Percentiles rank a stretch among this genome's conserved stretches.
phyloP scores from a whole-genome alignment of 2,797 vertebrate genomes.

The Poliocrania exsul region DNA sequence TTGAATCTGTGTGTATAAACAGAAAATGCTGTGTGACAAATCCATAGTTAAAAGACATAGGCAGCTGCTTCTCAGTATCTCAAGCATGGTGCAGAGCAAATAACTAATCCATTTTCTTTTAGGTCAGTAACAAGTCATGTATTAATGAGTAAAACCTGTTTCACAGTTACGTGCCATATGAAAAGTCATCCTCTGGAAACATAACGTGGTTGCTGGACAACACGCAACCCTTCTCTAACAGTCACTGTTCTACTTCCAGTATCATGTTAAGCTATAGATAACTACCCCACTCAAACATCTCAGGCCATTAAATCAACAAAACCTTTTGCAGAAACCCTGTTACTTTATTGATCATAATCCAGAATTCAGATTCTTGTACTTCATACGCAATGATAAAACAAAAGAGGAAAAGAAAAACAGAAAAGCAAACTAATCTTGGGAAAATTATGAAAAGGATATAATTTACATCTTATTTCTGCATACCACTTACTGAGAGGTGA shows the following conservation, averaged over 20 bases:
- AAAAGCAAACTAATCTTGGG: background rate
- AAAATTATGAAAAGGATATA: background rate
- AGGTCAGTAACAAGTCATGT: conserved; percentile 44
- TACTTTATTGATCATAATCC: background rate
- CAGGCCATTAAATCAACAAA: conserved; percentile 56
- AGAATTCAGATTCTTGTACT: background rate
- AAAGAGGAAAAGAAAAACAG: background rate
- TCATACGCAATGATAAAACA: background rate
- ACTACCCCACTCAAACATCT: conserved; percentile 34
- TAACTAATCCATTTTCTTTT: conserved; percentile 67
- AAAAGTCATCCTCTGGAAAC: conserved; percentile 47
- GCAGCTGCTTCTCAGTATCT: conserved; percentile 59
- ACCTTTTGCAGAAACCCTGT: background rate
- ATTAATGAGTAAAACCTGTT: conserved; percentile 60
- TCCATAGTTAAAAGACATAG: conserved; percentile 69
- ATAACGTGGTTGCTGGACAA: conserved; percentile 76
- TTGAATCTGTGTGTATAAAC: conserved; percentile 33
- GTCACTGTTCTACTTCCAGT: background rate
- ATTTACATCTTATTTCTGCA: background rate
- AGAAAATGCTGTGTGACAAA: conserved; percentile 57
- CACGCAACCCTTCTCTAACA: background rate
- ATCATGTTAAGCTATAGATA: conserved; percentile 26
- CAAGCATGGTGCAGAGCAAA: conserved; percentile 70
- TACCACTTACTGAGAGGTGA: background rate
- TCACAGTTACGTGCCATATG: conserved; percentile 37